These are phyloP conservation scores for Anas georgica DNA, from an alignment of 2,797 vertebrate genomes.

Conservation along the genomic window DNA sequence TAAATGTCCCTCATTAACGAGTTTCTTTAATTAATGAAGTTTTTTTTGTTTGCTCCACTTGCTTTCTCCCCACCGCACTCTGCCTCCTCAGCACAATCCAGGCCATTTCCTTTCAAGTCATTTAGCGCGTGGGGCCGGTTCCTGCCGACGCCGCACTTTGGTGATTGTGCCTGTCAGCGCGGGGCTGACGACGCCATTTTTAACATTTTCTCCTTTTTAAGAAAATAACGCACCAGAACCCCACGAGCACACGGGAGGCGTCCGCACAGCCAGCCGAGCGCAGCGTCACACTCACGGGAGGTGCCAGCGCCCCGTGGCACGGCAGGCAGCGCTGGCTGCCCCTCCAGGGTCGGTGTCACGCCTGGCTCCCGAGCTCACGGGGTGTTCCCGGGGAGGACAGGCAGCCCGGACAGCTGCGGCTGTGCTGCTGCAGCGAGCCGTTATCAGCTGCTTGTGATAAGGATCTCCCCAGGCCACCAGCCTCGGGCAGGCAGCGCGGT, in stretches of 20 bases:
- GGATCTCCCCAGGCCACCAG: background rate
- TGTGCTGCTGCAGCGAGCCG: conserved; percentile 57
- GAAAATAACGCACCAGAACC: background rate
- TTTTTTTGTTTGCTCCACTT: conserved; percentile 80
- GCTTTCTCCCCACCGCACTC: conserved; percentile 71
- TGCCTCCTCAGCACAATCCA: conserved; percentile 82
- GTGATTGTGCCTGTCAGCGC: conserved; percentile 68
- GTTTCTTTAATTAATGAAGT: conserved; percentile 84
- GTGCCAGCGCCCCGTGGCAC: background rate
- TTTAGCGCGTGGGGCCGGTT: conserved; percentile 59
- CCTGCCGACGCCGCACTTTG: conserved; percentile 80
- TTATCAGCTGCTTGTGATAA: conserved; percentile 40
- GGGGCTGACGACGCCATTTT: conserved; percentile 68
- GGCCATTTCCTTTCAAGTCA: conserved; percentile 76
- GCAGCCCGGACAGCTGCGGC: conserved; percentile 76
- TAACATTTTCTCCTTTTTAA: conserved; percentile 56
- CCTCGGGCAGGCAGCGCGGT: rapidly evolving
- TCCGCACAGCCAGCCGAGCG: background rate
- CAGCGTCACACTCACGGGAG: rapidly evolving
- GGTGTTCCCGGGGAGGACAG: conserved; percentile 63
- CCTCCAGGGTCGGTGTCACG: background rate
- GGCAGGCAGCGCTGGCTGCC: rapidly evolving
- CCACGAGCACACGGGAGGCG: rapidly evolving
- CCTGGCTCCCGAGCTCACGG: background rate
- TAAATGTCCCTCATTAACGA: conserved; percentile 83